phyloP scores from a whole-genome alignment of 1,140 invertebrate genomes.

The Sogatella furcifera region DNA sequence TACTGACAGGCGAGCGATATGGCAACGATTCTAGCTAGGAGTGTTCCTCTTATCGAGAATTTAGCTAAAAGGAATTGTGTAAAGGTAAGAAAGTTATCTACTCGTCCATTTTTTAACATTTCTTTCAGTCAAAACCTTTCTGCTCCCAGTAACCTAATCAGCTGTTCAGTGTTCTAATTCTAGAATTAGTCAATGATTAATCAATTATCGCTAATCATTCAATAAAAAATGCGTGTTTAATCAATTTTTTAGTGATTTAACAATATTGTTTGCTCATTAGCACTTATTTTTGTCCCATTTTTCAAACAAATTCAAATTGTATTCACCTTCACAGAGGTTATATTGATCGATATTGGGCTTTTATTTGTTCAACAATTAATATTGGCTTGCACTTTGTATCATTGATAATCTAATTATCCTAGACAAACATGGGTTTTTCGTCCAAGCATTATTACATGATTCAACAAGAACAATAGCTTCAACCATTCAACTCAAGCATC shows the following conservation, averaged over 20 bases:
- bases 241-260: background rate
- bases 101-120: background rate
- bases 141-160: slow-evolving; percentile 29
- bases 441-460: background rate
- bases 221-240: slow-evolving; percentile 1
- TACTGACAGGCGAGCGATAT: slow-evolving; percentile 3
- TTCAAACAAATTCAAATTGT: too few relatives aligned
- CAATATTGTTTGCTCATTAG: too few relatives aligned
- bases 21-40: slow-evolving; percentile 17
- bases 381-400: background rate
- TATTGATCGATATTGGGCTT: too few relatives aligned
- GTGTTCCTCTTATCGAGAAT: slow-evolving; percentile 12
- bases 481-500: background rate
- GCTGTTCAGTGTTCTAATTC: slow-evolving; percentile 33
- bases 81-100: slow-evolving; percentile 10
- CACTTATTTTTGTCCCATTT: too few relatives aligned
- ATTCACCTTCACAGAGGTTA: too few relatives aligned
- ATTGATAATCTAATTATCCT: background rate
- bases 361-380: too few relatives aligned
- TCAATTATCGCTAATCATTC: slow-evolving; percentile 30
- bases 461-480: background rate
- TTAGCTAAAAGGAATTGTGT: slow-evolving; percentile 15
- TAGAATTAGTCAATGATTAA: slow-evolving; percentile 33
- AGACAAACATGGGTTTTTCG: background rate
- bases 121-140: background rate